These are phyloP conservation scores for Sebastes kiyomatsui DNA, from an alignment of 2,797 vertebrate genomes.

Conservation along the genomic window DNA sequence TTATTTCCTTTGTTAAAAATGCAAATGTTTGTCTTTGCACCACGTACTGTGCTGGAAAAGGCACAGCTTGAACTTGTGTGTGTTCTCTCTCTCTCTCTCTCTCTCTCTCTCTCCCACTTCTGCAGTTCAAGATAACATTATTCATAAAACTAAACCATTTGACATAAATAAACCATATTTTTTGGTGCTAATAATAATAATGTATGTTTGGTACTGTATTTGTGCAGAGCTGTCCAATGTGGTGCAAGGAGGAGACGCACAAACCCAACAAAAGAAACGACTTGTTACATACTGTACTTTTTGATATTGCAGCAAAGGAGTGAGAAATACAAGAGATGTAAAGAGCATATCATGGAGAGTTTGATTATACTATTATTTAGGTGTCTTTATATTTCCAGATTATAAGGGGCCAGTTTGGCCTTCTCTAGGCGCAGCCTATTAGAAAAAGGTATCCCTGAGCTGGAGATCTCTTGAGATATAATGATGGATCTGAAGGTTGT, in stretches of 20 bases:
- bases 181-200: background rate
- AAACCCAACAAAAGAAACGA: background rate
- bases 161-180: background rate
- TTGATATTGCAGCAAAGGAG: background rate
- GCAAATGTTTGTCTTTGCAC: slow-evolving; percentile 31
- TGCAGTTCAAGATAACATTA: background rate
- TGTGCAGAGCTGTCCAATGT: background rate
- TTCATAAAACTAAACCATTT: background rate
- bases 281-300: background rate
- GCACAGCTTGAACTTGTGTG: slow-evolving; percentile 3
- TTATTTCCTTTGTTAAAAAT: slow-evolving; percentile 46
- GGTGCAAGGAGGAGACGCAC: background rate
- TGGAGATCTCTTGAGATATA: background rate
- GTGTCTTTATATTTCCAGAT: background rate
- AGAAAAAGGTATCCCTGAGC: background rate
- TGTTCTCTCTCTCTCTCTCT: background rate
- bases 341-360: background rate
- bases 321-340: background rate
- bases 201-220: background rate
- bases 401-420: background rate
- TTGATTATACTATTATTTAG: background rate
- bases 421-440: background rate
- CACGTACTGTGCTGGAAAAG: background rate
- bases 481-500: slow-evolving; percentile 5
- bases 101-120: background rate